Conservation (phyloP, 53 echinoderm and acorn worm species). For the Henricia sp. region DNA sequence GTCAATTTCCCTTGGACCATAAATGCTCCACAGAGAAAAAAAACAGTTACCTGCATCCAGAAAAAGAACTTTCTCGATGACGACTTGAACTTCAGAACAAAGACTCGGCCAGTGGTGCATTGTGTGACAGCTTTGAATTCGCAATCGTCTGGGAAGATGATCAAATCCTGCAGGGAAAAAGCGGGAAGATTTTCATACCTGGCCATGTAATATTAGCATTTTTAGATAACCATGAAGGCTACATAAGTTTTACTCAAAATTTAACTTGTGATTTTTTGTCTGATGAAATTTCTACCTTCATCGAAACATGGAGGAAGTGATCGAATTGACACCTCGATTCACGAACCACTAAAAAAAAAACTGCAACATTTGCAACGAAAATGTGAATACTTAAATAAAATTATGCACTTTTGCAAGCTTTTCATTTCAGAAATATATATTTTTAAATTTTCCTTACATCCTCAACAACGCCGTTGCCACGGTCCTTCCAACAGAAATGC, state of each 20-base stretch:
- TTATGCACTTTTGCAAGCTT: too few species aligned
- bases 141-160: slow-evolving; percentile 99
- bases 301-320: too few species aligned
- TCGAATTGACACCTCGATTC: too few species aligned
- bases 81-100: slow-evolving; percentile 96
- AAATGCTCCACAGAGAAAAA: too few species aligned
- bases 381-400: neutral
- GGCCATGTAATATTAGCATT: neutral
- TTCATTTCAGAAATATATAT: too few species aligned
- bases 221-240: neutral
- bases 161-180: slow-evolving; percentile 80
- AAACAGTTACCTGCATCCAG: slow-evolving; percentile 86
- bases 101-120: slow-evolving; percentile 96
- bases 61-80: slow-evolving; percentile 97
- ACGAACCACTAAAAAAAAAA: neutral
- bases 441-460: slow-evolving; percentile 70
- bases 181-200: too few species aligned
- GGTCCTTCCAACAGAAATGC: slow-evolving; percentile 99
- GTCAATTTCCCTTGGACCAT: too few species aligned
- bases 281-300: too few species aligned
- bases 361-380: neutral
- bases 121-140: slow-evolving; percentile 94
- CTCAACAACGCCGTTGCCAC: slow-evolving; percentile 85
- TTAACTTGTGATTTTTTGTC: too few species aligned
- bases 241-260: neutral